phyloP scores from a whole-genome alignment of 2,113 vertebrate genomes.

The Paramisgurnus dabryanus region DNA sequence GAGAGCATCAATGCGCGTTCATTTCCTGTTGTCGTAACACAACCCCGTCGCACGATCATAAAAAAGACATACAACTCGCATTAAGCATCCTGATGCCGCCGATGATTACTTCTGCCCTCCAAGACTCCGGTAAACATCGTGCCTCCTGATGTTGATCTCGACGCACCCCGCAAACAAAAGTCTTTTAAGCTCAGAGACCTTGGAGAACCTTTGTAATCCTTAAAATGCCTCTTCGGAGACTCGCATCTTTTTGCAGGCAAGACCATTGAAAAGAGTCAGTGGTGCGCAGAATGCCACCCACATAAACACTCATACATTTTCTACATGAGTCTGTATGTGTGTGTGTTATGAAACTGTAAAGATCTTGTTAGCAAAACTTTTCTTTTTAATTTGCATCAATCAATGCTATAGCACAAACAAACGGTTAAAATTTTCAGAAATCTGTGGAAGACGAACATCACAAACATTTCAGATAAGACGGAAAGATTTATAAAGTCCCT shows the following conservation, averaged over 20 bases:
- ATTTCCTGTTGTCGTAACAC: conserved; percentile 12
- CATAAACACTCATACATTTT: background rate
- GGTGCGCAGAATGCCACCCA: background rate
- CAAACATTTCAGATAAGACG: background rate
- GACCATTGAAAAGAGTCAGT: conserved; percentile 17
- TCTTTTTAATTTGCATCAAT: background rate
- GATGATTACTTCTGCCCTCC: conserved; percentile 17
- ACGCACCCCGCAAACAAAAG: background rate
- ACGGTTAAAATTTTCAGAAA: background rate
- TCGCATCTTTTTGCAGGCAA: background rate
- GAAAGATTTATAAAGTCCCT: no score
- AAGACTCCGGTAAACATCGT: background rate
- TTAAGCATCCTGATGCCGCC: background rate
- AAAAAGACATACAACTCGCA: conserved; percentile 28
- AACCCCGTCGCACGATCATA: conserved; percentile 4
- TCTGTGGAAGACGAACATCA: background rate
- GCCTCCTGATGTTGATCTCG: background rate
- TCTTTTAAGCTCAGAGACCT: conserved; percentile 7
- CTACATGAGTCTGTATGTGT: conserved; percentile 1
- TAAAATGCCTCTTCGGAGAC: conserved; percentile 1
- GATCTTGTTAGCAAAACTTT: background rate
- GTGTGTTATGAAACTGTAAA: background rate
- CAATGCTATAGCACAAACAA: background rate
- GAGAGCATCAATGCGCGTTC: background rate
- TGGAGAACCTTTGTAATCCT: conserved; percentile 25